Base-by-base conservation (phyloP, 2,113 vertebrate genomes). In the Lagopus leucura region DNA sequence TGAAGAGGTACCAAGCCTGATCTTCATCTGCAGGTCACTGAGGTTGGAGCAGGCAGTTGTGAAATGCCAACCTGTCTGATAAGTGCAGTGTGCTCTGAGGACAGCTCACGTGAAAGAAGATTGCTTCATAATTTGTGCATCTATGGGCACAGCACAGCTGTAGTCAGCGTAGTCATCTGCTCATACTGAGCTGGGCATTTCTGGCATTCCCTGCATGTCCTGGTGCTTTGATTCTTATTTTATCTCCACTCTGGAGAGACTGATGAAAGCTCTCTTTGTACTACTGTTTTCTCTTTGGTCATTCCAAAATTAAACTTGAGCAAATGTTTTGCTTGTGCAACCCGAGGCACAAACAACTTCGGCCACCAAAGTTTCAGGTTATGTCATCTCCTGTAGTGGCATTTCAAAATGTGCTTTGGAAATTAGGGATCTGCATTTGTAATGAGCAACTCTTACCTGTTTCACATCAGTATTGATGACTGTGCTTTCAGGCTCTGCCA, bases 381-480 rank as follows among this genome's bases (percentile, higher is more conserved):
- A 20, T 48, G 28, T 19, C 19, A 3, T 55, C 14, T 55, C 15
- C 50, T 47, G 52, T 0, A 1, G 38, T 22, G 8, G 34, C 64
- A 60, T 87, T 95, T 74, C 93, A 60, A 83, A 94, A 93, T 14
- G 10, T 17, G 8, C n/a, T 83, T 73, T 85, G 63, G 86, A 93
- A 82, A 92, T 34, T 78, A 58, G 77, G 74, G 54, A 82, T 67
- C 22, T 0, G 10, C n/a, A 15, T 78, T 61, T 70, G 84, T 72
- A 94, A 84, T 9, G 15, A 89, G 52, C 7, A 85, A 52, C 22
- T 52, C 43, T 95, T 94, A 97, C 97, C 97, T 97, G 97, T 38
- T 95, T 94, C 50, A 97, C 90, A 4, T 38, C 9, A 8, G 78
- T 86, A 90, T 97, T 97, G 69, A 97, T 25, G 55, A 97, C 16